Base-by-base conservation (phyloP, 2,888 invertebrate species). In the Meandrusa payeni region DNA sequence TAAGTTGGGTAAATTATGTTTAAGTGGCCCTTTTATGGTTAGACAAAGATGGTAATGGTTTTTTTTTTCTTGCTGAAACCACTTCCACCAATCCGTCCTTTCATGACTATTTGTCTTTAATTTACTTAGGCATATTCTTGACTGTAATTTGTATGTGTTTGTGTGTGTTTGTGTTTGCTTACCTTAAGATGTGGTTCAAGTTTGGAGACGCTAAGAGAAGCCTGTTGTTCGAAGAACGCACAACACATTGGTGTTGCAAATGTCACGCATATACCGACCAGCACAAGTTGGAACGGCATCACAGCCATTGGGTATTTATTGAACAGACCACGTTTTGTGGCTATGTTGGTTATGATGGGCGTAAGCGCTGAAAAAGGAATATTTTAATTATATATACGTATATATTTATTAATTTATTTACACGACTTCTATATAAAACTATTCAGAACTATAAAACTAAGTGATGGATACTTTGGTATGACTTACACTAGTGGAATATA, bases 201-300 rank as follows among this genome's bases (percentile, higher is more conserved):
- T 9, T 82, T 81, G 27, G 76, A 66, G 7, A 89, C 86, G 43
- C 67, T 2, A 2, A 95, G 90, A 19, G 92, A 90, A 32, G 96
- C 94, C 51, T 91, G 92, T 76, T 99, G 99, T 28, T 96, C 95
- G 77, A 99, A 99, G 48, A 98, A 88, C 3, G 99, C 99, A 81
- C 99, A 99, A 61, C 97, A 96, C 53, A 99, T 78, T 0, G 99
- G 99, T 2, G 99, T 99, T 4, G 98, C 96, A 78, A 99, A 95
- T 0, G 95, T 93, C 20, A 99, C 90, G 64, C 94, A 91, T 1
- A 93, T 51, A 0, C 92, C 93, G 20, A 92, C 87, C 48, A 93
- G 74, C 1, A 89, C 90, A 12, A 96, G 89, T 78, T 97, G 97
- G 73, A 87, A 81, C 3, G 85, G 85, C 1, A 79, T 41, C 49